phyloP scores from a whole-genome alignment of 2,113 vertebrate genomes.

The Chloropsis hardwickii region DNA sequence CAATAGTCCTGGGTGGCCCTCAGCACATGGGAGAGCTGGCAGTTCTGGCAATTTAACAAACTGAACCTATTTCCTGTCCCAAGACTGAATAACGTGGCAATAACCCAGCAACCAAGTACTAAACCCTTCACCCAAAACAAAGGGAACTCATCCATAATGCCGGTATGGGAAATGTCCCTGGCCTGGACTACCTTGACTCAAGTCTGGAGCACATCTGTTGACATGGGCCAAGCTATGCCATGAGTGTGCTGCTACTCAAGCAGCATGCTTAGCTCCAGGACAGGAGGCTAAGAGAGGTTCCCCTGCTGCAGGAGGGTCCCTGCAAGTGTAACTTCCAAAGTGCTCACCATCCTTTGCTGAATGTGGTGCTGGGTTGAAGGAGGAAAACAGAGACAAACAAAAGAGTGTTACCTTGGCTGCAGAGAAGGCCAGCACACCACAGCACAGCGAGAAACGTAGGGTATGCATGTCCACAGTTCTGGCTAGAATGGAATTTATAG shows the following conservation, averaged over 20 bases:
- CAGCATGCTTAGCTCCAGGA: background rate
- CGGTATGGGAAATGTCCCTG: background rate
- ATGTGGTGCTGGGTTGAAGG: background rate
- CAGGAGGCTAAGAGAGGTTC: background rate
- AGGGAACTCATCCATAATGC: background rate
- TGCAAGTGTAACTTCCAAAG: fast-evolving
- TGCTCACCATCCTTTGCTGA: background rate
- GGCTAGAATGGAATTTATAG: conserved; percentile 70
- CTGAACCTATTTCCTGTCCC: background rate
- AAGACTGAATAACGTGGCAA: background rate
- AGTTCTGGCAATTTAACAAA: background rate
- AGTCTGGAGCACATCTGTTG: background rate
- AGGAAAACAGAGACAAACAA: background rate
- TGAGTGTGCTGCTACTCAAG: background rate
- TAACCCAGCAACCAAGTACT: background rate
- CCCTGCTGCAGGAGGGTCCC: too few species aligned
- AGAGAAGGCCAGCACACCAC: conserved; percentile 91
- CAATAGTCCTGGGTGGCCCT: background rate
- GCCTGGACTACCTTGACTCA: background rate
- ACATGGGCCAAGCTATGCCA: background rate
- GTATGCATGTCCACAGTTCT: conserved; percentile 90
- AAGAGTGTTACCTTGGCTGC: conserved; percentile 86
- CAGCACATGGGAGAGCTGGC: background rate
- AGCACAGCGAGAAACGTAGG: conserved; percentile 89
- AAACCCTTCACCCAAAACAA: background rate